Percentiles rank a stretch among this genome's conserved stretches.
These are phyloP conservation scores for Drosophila meridionalis DNA, from an alignment of 2,888 invertebrate species.

Conservation along the genomic window DNA sequence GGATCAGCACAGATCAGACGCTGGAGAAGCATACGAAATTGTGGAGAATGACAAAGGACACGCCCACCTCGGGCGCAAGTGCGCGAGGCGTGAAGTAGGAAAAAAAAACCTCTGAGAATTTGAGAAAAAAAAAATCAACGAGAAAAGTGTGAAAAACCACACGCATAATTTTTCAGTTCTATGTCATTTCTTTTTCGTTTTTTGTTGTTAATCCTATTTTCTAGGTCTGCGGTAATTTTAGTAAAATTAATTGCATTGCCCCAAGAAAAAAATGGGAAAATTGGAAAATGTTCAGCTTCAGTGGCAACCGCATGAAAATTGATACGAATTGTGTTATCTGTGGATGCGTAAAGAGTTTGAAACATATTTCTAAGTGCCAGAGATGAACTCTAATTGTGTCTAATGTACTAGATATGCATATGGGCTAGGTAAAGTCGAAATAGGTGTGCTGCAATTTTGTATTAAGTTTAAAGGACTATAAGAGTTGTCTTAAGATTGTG, in stretches of 20 bases:
- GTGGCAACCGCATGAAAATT: slow-evolving; percentile 51
- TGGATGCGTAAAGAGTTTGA: not conserved
- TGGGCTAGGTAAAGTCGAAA: not conserved
- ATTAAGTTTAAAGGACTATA: not conserved
- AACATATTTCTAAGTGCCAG: not conserved
- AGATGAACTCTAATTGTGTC: not conserved
- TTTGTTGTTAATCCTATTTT: slow-evolving; percentile 29
- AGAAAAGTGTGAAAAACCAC: slow-evolving; percentile 75
- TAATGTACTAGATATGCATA: not conserved
- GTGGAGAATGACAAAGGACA: slow-evolving; percentile 72
- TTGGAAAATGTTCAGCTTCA: slow-evolving; percentile 42
- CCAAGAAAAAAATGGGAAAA: not conserved
- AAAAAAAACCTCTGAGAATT: slow-evolving; percentile 23
- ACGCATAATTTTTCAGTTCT: slow-evolving; percentile 44
- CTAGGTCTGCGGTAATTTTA: slow-evolving; percentile 70
- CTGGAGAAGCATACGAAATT: slow-evolving; percentile 76
- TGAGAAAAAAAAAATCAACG: not conserved
- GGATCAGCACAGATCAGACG: slow-evolving; percentile 53
- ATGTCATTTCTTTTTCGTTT: slow-evolving; percentile 34
- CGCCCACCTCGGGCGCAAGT: slow-evolving; percentile 56
- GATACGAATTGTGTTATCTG: slow-evolving; percentile 46
- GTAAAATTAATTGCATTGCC: slow-evolving; percentile 81
- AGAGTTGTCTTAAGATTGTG: not conserved
- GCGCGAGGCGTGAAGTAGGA: slow-evolving; percentile 64
- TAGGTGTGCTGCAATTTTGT: not conserved